phyloP scores from a whole-genome alignment of 92 coral and sea anemone genomes.

The Actinernus sp. region DNA sequence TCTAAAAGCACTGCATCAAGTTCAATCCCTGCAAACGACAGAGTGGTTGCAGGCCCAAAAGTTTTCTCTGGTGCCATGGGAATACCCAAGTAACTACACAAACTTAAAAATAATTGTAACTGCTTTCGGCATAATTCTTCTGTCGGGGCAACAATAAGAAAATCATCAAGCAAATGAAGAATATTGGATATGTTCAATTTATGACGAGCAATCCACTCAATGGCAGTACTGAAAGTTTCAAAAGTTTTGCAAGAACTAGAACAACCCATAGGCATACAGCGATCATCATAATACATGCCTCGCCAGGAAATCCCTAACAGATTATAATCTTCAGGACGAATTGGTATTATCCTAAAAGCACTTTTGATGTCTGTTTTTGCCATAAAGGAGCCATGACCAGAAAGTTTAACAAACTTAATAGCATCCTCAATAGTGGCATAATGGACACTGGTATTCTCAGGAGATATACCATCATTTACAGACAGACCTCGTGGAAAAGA shows the following conservation, averaged over 20 bases:
- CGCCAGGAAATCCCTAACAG: conserved; percentile 60
- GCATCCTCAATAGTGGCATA: conserved; percentile 57
- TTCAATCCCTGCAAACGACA: conserved; percentile 66
- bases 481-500: conserved; percentile 67
- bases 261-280: conserved; percentile 81
- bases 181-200: conserved; percentile 35
- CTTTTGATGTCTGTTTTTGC: conserved; percentile 74
- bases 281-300: conserved; percentile 58
- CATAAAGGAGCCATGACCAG: conserved; percentile 52
- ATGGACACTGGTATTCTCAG: conserved; percentile 29
- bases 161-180: conserved; percentile 63
- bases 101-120: conserved; percentile 25
- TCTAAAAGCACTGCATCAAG: conserved; percentile 15
- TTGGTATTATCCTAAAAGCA: conserved; percentile 76
- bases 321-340: conserved; percentile 56
- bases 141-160: conserved; percentile 49
- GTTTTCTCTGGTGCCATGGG: conserved; percentile 75
- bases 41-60: conserved; percentile 11
- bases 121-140: conserved; percentile 25
- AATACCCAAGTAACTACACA: conserved; percentile 50
- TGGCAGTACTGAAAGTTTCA: conserved; percentile 66
- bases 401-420: conserved; percentile 22
- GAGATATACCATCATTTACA: conserved; percentile 67
- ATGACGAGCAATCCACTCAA: conserved; percentile 66
- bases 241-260: conserved; percentile 64